These are phyloP conservation scores for Drosophila sproati DNA, from an alignment of 1,140 invertebrate genomes.

Conservation along the genomic window DNA sequence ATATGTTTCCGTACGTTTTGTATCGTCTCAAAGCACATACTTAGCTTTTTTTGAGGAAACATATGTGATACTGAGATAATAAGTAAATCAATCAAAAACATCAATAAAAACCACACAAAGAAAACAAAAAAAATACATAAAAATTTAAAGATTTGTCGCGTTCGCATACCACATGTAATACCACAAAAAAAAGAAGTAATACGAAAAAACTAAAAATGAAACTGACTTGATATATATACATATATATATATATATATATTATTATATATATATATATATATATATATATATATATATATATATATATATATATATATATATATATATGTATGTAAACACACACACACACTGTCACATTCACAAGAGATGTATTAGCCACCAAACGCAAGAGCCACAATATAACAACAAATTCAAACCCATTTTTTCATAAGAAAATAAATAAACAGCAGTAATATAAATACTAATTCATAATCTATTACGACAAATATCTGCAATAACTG, in stretches of 20 bases:
- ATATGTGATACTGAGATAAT: constrained; percentile 84
- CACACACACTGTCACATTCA: constrained; percentile 9
- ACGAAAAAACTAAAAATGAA: constrained; percentile 28
- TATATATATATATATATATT: constrained; percentile 17
- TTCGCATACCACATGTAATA: constrained; percentile 45
- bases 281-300: constrained; percentile 18
- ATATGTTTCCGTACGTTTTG: constrained; percentile 70
- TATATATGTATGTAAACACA: constrained; percentile 17
- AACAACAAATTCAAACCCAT: constrained; percentile 24
- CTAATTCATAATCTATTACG: constrained; percentile 30
- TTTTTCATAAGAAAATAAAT: constrained; percentile 14
- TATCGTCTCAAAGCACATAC: constrained; percentile 50
- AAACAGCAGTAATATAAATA: constrained; percentile 23
- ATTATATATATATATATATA: constrained; percentile 9
- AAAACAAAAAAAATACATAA: constrained; percentile 12
- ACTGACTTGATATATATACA: constrained; percentile 34
- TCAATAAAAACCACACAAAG: constrained; percentile 35
- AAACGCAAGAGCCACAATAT: constrained; percentile 22
- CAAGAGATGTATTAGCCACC: constrained; percentile 15
- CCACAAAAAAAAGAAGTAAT: constrained; percentile 24
- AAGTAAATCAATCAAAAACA: constrained; percentile 69
- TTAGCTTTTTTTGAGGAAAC: constrained; percentile 62
- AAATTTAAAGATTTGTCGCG: constrained; percentile 53
- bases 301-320: constrained; percentile 12
- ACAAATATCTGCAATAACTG: constrained; percentile 48